These are phyloP conservation scores for Australoheros facetus DNA, from an alignment of 2,797 vertebrate genomes.

Conservation along the genomic window DNA sequence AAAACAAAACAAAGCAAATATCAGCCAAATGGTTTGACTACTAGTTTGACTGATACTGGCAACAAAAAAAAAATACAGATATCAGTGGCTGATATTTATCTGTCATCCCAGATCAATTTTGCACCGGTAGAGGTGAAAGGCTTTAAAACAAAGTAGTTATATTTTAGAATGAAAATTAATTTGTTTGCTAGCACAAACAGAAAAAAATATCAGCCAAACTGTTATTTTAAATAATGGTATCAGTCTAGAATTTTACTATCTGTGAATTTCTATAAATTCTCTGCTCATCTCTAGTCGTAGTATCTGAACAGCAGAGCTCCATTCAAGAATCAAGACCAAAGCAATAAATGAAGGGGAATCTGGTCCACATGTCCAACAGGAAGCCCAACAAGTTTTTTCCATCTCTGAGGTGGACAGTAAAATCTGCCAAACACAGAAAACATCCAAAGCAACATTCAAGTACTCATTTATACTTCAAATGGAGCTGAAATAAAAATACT, in stretches of 20 bases:
- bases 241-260: neutral
- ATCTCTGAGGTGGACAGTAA: neutral
- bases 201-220: neutral
- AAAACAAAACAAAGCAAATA: neutral
- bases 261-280: neutral
- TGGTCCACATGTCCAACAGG: neutral
- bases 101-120: neutral
- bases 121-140: neutral
- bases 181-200: neutral
- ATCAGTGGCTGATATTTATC: neutral
- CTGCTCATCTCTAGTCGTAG: too few species aligned
- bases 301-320: neutral
- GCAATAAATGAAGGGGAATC: neutral
- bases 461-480: slow-evolving; percentile 8
- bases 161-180: neutral
- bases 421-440: slow-evolving; percentile 3
- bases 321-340: neutral
- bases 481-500: slow-evolving; percentile 46
- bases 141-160: neutral
- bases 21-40: neutral
- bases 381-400: neutral
- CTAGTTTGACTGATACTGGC: neutral
- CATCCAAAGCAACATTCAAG: slow-evolving; percentile 32
- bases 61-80: neutral
- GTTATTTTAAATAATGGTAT: neutral